These are phyloP conservation scores for Phalacrocorax pelagicus DNA, from an alignment of 2,113 vertebrate species.

Conservation along the genomic window DNA sequence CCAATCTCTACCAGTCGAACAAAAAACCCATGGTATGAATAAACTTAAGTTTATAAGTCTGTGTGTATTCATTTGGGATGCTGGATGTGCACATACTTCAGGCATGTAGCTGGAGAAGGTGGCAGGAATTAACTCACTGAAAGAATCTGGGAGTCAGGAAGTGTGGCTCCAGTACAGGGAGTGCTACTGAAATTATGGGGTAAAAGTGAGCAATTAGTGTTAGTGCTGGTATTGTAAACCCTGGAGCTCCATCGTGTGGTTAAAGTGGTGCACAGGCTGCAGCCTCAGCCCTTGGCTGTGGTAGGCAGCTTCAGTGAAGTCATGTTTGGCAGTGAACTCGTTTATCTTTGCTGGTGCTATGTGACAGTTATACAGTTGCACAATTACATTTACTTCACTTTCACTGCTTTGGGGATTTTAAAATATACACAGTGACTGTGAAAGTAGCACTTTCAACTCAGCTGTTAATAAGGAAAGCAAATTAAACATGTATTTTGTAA, in stretches of 20 bases:
- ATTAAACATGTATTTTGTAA: rapidly evolving
- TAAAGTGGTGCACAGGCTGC: background rate
- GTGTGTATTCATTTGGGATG: rapidly evolving
- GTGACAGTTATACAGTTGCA: background rate
- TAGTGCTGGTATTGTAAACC: background rate
- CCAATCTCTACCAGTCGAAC: background rate
- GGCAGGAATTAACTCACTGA: rapidly evolving
- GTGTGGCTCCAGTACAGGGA: background rate
- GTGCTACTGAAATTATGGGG: background rate
- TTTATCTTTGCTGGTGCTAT: background rate
- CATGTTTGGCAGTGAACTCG: rapidly evolving
- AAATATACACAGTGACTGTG: background rate
- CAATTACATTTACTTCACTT: background rate
- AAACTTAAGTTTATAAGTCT: background rate
- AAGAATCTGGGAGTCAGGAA: background rate
- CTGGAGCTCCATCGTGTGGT: background rate
- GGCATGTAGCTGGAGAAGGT: background rate
- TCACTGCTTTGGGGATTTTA: background rate
- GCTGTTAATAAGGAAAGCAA: background rate
- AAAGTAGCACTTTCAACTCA: background rate
- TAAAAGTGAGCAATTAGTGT: background rate
- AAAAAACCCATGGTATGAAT: rapidly evolving
- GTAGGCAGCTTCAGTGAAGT: background rate
- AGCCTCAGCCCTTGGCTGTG: background rate
- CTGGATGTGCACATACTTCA: background rate